Base-by-base conservation (phyloP, 1,140 invertebrate genomes). In the Pollicipes pollicipes region DNA sequence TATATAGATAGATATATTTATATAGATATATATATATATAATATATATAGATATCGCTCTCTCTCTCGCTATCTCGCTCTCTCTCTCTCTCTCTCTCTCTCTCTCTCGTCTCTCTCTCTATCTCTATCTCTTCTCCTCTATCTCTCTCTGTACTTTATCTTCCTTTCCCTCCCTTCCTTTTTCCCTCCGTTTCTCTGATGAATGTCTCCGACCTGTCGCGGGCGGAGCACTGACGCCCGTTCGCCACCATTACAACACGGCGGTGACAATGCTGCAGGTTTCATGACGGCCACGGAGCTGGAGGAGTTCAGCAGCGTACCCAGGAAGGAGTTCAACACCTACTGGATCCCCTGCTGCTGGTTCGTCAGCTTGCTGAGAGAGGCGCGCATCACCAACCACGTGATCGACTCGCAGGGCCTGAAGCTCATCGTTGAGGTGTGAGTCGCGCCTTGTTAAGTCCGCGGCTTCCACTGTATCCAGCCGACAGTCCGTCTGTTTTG, bases 341-440 rank as follows among this genome's bases (percentile, higher is more conserved):
- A 86, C 76, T 87, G 86, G 86, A 85, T 87, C 68, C 86, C 86
- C 1, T 86, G 85, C 72, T 85, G 84, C 3, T 87, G 86, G 86
- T 87, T 87, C 75, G 83, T 86, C 37, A 82, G 82, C 75, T 76
- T 86, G 28, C 76, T 87, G 8, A 84, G 85, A 74, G 84, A 87
- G 58, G 82, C 84, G 10, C 80, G 81, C 69, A 79, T 78, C 32
- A 80, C 78, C 72, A 81, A 83, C 68, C 79, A 83, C 72, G 80
- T 86, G 10, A 78, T 80, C 27, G 85, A 87, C 76, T 76, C 83
- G 24, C 82, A 84, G 72, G 85, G 86, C 45, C 77, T 86, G n/a
- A 86, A 87, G 76, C 79, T 85, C 66, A 86, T 87, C 73, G 86
- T 87, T 84, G 84, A 87, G 81, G 85, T 85, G 76, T 76, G 73